phyloP scores from a whole-genome alignment of 2,888 invertebrate genomes.

The Lymantria monacha region DNA sequence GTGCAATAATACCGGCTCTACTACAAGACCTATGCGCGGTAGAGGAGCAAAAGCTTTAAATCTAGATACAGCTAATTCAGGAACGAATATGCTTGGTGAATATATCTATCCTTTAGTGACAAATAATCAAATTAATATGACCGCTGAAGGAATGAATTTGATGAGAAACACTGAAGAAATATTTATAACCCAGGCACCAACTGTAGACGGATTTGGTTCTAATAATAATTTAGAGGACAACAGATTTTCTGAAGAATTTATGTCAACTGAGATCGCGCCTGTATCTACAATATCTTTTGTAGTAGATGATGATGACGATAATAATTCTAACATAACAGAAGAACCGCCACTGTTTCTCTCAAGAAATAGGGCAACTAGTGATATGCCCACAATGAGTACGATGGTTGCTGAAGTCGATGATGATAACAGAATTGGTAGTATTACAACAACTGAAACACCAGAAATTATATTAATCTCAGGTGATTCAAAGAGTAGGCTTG shows the following conservation, averaged over 20 bases:
- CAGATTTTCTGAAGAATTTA: not conserved
- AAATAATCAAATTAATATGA: not conserved
- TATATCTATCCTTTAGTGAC: not conserved
- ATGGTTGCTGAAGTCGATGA: not conserved
- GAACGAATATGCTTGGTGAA: not conserved
- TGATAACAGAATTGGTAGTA: no score
- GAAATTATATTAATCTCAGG: conserved; percentile 1
- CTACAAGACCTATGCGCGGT: not conserved
- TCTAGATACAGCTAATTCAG: not conserved
- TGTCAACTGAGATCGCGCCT: not conserved
- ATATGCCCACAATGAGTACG: not conserved
- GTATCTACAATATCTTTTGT: conserved; percentile 1
- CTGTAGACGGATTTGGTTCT: not conserved
- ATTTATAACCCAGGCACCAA: conserved; percentile 2
- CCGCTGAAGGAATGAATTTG: not conserved
- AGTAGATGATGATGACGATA: not conserved
- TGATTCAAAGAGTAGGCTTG: not conserved
- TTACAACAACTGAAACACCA: not conserved
- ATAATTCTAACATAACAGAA: not conserved
- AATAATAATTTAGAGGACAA: not conserved
- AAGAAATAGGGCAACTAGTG: not conserved
- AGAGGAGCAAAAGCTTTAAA: conserved; percentile 4
- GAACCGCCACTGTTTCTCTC: not conserved
- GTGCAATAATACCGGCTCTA: not conserved
- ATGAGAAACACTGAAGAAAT: not conserved